Base-by-base conservation (phyloP, 2,888 invertebrate species). In the Lepeophtheirus nordmannii region DNA sequence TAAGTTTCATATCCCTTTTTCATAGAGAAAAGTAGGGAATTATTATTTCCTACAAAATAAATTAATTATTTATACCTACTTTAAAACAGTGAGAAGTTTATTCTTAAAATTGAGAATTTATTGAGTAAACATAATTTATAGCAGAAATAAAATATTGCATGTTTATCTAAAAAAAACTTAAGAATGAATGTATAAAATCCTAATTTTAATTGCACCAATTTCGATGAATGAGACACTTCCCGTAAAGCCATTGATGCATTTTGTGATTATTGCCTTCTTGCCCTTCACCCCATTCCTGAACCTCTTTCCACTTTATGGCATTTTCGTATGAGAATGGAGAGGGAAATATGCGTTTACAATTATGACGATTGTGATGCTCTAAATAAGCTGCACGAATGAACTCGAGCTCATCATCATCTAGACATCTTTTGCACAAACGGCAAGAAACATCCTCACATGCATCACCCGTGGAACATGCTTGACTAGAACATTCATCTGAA, bases 181-280 rank as follows among this genome's bases (percentile, higher is more conserved):
- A 7, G 7, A 30, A 30, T 30, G 30, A 7, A 30, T 30, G 30
- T 30, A 30, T 30, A 30, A 30, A 30, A 30, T 30, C 7, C 30
- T 30, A 30, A 30, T 30, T 30, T 30, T 56, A 53, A 63, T 46
- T 20, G 65, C 94, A 94, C 89, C 91, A 94, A 39, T 82, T 80
- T 5, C 75, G 70, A 72, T 94, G 90, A 68, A 81, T 77, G 70
- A 83, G 78, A 74, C 94, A 96, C 78, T 93, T 94, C 62, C 87
- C 89, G 75, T 85, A 82, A 75, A 86, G 91, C 94, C 94, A 96
- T 68, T 83, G 76, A 62, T 83, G 80, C 74, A 90, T 83, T 68
- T 89, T 77, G 73, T 83, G 82, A 76, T 93, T 92, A 69, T 78
- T 81, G 58, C 80, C 74, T 8, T 83, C 81, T 68, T 87, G 79